phyloP scores from a whole-genome alignment of 2,797 vertebrate species.

The Selene dorsalis region DNA sequence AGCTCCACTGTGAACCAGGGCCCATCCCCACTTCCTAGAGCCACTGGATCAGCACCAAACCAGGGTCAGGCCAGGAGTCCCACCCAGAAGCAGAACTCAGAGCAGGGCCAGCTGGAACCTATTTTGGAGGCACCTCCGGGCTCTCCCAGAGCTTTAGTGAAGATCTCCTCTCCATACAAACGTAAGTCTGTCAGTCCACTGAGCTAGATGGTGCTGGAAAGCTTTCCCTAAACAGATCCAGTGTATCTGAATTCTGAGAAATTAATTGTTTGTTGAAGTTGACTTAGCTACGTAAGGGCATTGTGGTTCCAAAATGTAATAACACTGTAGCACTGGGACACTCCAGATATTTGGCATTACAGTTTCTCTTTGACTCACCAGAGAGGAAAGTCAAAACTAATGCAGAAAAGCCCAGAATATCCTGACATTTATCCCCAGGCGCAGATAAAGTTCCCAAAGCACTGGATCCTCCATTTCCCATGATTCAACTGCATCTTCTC shows the following conservation, averaged over 20 bases:
- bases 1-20: slow-evolving; percentile 25
- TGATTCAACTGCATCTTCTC: too few relatives aligned
- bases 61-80: slow-evolving; percentile 25
- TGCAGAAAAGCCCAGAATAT: not conserved
- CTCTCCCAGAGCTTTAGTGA: slow-evolving; percentile 60
- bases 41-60: not conserved
- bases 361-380: too few relatives aligned
- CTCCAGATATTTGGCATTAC: not conserved
- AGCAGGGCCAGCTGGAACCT: slow-evolving; percentile 63
- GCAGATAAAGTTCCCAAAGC: not conserved
- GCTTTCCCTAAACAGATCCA: not conserved
- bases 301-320: not conserved
- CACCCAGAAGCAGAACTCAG: slow-evolving; percentile 53
- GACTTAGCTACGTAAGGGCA: too few relatives aligned
- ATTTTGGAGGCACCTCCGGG: slow-evolving; percentile 61
- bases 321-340: not conserved
- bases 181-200: slow-evolving; percentile 68
- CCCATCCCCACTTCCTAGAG: not conserved
- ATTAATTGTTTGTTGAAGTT: not conserved
- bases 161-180: slow-evolving; percentile 71
- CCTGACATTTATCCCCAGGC: not conserved
- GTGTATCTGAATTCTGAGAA: not conserved
- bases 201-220: not conserved
- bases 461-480: not conserved
- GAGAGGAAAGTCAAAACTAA: not conserved